phyloP scores from a whole-genome alignment of 2,888 invertebrate species.

The Rhamnusium bicolor region DNA sequence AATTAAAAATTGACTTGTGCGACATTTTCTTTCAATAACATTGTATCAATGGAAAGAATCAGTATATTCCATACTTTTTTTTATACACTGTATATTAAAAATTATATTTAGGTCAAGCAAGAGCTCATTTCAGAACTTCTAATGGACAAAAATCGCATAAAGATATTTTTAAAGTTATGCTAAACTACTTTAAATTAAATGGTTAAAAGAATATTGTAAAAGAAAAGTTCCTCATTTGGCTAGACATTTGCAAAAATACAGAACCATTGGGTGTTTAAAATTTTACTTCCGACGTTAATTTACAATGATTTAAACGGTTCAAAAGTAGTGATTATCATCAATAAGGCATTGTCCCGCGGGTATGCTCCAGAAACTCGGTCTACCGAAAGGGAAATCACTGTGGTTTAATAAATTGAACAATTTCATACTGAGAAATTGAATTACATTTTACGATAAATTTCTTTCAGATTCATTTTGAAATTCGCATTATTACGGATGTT shows the following conservation, averaged over 20 bases:
- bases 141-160: too few species aligned
- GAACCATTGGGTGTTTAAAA: neutral
- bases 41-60: too few species aligned
- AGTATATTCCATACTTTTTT: too few species aligned
- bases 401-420: slow-evolving; percentile 71
- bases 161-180: too few species aligned
- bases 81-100: too few species aligned
- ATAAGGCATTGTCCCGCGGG: slow-evolving; percentile 59
- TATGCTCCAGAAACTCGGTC: slow-evolving; percentile 59
- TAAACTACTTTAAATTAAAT: too few species aligned
- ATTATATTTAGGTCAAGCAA: too few species aligned
- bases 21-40: too few species aligned
- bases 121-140: too few species aligned
- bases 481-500: slow-evolving; percentile 15
- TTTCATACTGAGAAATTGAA: slow-evolving; percentile 70
- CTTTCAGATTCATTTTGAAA: slow-evolving; percentile 31
- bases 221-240: neutral
- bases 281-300: slow-evolving; percentile 11
- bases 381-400: slow-evolving; percentile 69
- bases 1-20: too few species aligned
- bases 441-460: slow-evolving; percentile 63
- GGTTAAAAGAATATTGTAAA: too few species aligned
- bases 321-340: slow-evolving; percentile 61
- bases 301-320: slow-evolving; percentile 27
- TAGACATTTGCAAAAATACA: neutral